Base-by-base conservation (phyloP, 2,113 vertebrate genomes). In the Myrmophylax atrothorax region DNA sequence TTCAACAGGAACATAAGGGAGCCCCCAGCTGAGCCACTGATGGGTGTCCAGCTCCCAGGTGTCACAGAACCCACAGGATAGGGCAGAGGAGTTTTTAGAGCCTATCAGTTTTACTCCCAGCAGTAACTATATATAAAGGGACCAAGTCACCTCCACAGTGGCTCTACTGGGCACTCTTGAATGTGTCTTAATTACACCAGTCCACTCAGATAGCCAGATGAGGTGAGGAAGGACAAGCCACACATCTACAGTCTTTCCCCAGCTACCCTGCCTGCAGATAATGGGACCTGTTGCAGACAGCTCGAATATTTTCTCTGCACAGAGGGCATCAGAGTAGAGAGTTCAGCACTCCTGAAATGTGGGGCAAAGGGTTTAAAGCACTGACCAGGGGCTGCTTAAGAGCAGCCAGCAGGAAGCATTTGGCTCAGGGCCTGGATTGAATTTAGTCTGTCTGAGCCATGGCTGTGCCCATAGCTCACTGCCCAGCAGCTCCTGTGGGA, bases 1-100 rank as follows among this genome's bases (percentile, higher is more conserved):
- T 37, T 15, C n/a, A 60, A 24, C 14, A 44, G 46, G 20, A 19
- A 55, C 3, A 10, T 0, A 4, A 23, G 5, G 7, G 23, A 82
- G 52, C n/a, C 59, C 64, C 37, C 82, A 55, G 28, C 53, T 73
- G 49, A 69, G 62, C 18, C 49, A 38, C 20, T 17, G 22, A 0
- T 19, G 44, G 29, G 33, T 59, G 23, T 15, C 62, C 55, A 75
- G 50, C 25, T 75, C 56, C 26, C 5, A 14, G 14, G 19, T n/a
- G 29, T 12, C 35, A 31, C 52, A 25, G 64, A 47, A 63, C 24
- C 26, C 49, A 3, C 35, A 64, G 22, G 1, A 37, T 33, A 42
- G 37, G 58, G 40, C 49, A 75, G 62, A 68, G 40, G 17, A 19
- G 31, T 3, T 79, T 60, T 22, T 31, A 44, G 37, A 60, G 67